These are phyloP conservation scores for Cephus runcator DNA, from an alignment of 2,888 invertebrate species.

Conservation along the genomic window DNA sequence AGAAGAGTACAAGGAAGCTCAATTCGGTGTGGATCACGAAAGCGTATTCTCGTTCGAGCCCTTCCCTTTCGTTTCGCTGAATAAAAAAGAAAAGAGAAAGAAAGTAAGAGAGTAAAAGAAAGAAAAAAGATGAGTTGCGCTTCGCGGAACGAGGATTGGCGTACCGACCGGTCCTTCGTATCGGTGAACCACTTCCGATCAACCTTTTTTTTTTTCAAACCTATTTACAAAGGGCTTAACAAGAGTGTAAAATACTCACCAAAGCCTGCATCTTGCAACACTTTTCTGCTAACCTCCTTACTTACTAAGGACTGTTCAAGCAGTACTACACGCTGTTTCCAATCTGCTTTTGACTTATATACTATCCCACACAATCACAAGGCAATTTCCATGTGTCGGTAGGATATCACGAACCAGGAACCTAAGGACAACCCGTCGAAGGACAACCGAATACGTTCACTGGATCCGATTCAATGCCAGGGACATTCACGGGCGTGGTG, in stretches of 20 bases:
- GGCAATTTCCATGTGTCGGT: conserved; percentile 9
- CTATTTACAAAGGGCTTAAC: not conserved
- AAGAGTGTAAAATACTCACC: conserved; percentile 7
- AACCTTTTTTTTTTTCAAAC: not conserved
- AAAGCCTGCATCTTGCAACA: conserved; percentile 19
- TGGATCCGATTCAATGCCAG: conserved; percentile 2
- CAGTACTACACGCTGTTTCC: conserved; percentile 42
- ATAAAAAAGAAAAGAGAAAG: conserved; percentile 1
- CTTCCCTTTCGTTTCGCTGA: not conserved
- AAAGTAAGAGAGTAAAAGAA: not conserved
- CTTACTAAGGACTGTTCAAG: conserved; percentile 48
- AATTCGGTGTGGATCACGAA: not conserved
- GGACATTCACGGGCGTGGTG: conserved; percentile 2
- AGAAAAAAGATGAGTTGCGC: not conserved
- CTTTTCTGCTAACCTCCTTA: conserved; percentile 42
- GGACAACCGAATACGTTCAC: conserved; percentile 31
- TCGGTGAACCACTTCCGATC: not conserved
- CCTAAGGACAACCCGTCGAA: conserved; percentile 37
- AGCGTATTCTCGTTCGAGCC: not conserved
- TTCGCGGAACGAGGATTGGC: not conserved
- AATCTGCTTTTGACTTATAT: conserved; percentile 52
- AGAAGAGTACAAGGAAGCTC: not conserved
- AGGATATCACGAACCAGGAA: conserved; percentile 46
- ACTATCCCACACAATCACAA: conserved; percentile 25
- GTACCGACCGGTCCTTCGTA: not conserved